Percentiles rank a stretch among this genome's conserved stretches.
These are phyloP conservation scores for Chaenogobius annularis DNA, from an alignment of 2,113 vertebrate genomes.

Conservation along the genomic window DNA sequence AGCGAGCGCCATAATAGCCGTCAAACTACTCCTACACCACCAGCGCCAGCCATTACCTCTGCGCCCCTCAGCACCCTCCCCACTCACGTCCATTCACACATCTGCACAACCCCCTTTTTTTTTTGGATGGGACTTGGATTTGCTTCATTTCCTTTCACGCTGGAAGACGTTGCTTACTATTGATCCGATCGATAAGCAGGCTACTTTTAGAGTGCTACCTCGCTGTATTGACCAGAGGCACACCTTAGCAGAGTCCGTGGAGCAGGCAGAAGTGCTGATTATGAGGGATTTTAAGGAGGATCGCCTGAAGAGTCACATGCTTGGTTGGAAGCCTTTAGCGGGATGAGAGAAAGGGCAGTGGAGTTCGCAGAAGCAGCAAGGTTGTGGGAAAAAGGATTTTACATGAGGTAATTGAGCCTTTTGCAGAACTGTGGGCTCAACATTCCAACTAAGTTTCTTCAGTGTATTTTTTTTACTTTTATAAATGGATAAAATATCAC, in stretches of 20 bases:
- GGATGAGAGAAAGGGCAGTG: slow-evolving; percentile 26
- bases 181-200: slow-evolving; percentile 54
- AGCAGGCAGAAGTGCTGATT: slow-evolving; percentile 47
- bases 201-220: slow-evolving; percentile 50
- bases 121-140: background rate
- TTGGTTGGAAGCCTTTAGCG: slow-evolving; percentile 45
- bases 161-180: slow-evolving; percentile 26
- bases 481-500: background rate
- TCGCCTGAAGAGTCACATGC: slow-evolving; percentile 51
- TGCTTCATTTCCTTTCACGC: slow-evolving; percentile 26
- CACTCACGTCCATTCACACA: slow-evolving; percentile 6
- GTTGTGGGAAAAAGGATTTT: slow-evolving; percentile 55
- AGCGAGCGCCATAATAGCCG: slow-evolving; percentile 67
- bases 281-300: slow-evolving; percentile 54
- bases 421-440: slow-evolving; percentile 20
- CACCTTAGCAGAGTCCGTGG: slow-evolving; percentile 37
- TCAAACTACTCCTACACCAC: slow-evolving; percentile 37
- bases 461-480: background rate
- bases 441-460: background rate
- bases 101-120: background rate
- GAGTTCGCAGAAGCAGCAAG: slow-evolving; percentile 41
- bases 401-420: slow-evolving; percentile 43
- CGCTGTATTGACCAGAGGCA: slow-evolving; percentile 32
- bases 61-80: background rate
- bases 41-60: slow-evolving; percentile 27